Conservation (phyloP, 1,140 invertebrate genomes). For the Hestina assimilis region DNA sequence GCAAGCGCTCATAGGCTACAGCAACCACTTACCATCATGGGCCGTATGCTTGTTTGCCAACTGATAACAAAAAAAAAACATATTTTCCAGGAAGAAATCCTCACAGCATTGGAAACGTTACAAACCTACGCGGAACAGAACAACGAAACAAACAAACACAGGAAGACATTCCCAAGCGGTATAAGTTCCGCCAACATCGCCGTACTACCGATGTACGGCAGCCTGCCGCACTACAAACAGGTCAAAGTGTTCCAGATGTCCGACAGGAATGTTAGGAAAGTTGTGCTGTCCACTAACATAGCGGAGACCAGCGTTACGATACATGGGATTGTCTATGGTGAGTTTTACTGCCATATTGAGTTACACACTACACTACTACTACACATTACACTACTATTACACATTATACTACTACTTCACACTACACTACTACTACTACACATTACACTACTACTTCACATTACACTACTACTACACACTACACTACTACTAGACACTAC, state of each 20-base stretch:
- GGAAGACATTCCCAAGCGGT: slow-evolving; percentile 62
- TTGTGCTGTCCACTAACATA: slow-evolving; percentile 97
- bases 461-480: too few relatives aligned
- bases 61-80: too few relatives aligned
- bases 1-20: too few relatives aligned
- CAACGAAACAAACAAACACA: slow-evolving; percentile 68
- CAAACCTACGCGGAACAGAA: slow-evolving; percentile 81
- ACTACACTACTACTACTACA: too few relatives aligned
- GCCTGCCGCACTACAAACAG: slow-evolving; percentile 85
- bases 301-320: slow-evolving; percentile 98
- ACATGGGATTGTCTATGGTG: slow-evolving; percentile 93
- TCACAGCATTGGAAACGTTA: slow-evolving; percentile 84
- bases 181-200: slow-evolving; percentile 79
- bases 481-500: too few relatives aligned
- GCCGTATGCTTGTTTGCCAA: too few relatives aligned
- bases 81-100: slow-evolving; percentile 88
- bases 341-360: slow-evolving; percentile 31
- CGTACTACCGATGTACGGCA: slow-evolving; percentile 96
- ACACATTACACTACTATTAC: too few relatives aligned
- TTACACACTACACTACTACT: too few relatives aligned
- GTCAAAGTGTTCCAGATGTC: slow-evolving; percentile 80
- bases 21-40: too few relatives aligned
- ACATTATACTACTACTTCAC: too few relatives aligned
- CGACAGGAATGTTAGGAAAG: slow-evolving; percentile 83
- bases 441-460: too few relatives aligned